phyloP scores from a whole-genome alignment of 2,888 invertebrate species.

The Pemphredon lugubris region DNA sequence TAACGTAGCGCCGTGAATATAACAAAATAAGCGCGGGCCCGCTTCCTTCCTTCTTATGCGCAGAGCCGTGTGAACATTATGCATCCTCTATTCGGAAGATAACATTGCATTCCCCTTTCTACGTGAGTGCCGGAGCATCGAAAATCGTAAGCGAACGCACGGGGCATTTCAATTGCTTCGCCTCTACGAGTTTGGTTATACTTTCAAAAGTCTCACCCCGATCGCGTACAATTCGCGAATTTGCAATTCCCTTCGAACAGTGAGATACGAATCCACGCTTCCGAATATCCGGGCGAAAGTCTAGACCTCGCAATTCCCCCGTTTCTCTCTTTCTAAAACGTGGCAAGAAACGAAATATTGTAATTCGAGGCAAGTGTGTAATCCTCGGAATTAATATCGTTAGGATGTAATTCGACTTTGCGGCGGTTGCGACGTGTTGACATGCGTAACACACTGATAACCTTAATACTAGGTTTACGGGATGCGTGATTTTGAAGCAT shows the following conservation, averaged over 20 bases:
- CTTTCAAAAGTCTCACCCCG: conserved; percentile 42
- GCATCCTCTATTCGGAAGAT: conserved; percentile 40
- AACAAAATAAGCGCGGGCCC: conserved; percentile 55
- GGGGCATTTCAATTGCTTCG: conserved; percentile 65
- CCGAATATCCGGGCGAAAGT: conserved; percentile 14
- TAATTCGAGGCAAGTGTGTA: no score
- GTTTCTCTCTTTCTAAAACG: conserved; percentile 17
- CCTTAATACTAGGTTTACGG: no score
- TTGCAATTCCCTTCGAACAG: conserved; percentile 68
- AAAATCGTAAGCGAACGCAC: conserved; percentile 46
- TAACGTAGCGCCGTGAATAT: conserved; percentile 20
- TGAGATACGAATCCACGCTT: conserved; percentile 23
- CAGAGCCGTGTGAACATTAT: conserved; percentile 62
- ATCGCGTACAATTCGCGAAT: conserved; percentile 52
- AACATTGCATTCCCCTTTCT: conserved; percentile 40
- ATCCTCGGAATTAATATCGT: no score
- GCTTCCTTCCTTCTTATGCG: conserved; percentile 23
- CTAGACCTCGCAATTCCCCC: conserved; percentile 6
- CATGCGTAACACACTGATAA: no score
- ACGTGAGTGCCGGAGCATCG: conserved; percentile 22
- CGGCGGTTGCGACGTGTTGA: no score
- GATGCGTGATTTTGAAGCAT: no score
- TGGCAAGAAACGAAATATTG: conserved; percentile 16
- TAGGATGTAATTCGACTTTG: no score
- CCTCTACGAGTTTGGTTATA: conserved; percentile 44